A percentile compares a stretch with the other conserved stretches of the same genome.
phyloP scores from a whole-genome alignment of 2,797 vertebrate species.

The Sebastes minor region DNA sequence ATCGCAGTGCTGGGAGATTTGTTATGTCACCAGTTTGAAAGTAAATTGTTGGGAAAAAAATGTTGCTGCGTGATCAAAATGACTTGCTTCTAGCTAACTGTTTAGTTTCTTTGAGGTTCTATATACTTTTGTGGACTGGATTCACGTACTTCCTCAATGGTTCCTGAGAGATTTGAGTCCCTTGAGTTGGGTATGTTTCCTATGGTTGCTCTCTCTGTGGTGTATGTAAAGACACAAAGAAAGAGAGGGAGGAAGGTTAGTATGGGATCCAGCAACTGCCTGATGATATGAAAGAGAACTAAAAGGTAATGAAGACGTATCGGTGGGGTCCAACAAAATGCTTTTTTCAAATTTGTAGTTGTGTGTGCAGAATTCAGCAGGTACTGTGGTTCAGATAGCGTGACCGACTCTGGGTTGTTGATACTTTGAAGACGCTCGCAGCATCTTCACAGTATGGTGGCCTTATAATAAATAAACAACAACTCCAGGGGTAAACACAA shows the following conservation, averaged over 20 bases:
- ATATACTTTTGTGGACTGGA: constrained; percentile 70
- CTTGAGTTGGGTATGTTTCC: constrained; percentile 1
- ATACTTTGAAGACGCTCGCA: constrained; percentile 90
- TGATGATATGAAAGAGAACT: constrained; percentile 22
- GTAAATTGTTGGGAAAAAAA: constrained; percentile 36
- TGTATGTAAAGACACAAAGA: constrained; percentile 8
- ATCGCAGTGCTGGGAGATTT: constrained; percentile 52
- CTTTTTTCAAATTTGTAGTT: constrained; percentile 50
- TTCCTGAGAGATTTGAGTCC: constrained; percentile 33
- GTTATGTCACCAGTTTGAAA: constrained; percentile 51
- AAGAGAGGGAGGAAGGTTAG: constrained; percentile 21
- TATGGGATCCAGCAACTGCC: constrained; percentile 25
- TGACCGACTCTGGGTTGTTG: constrained; percentile 89
- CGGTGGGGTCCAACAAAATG: constrained; percentile 28
- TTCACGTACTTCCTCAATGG: constrained; percentile 49
- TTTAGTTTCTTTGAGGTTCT: constrained; percentile 65
- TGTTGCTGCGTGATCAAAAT: constrained; percentile 56
- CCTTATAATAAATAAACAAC: constrained; percentile 86
- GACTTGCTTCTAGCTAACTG: constrained; percentile 59
- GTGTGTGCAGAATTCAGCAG: constrained; percentile 63
- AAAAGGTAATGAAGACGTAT: constrained; percentile 21
- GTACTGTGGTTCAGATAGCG: constrained; percentile 53
- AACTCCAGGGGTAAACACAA: constrained; percentile 73
- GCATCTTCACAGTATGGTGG: constrained; percentile 82
- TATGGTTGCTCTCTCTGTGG: constrained; percentile 28